A percentile compares a stretch with the other conserved stretches of the same genome.
Conservation (phyloP, 2,888 invertebrate genomes). For the Sinhomidia bicolor region DNA sequence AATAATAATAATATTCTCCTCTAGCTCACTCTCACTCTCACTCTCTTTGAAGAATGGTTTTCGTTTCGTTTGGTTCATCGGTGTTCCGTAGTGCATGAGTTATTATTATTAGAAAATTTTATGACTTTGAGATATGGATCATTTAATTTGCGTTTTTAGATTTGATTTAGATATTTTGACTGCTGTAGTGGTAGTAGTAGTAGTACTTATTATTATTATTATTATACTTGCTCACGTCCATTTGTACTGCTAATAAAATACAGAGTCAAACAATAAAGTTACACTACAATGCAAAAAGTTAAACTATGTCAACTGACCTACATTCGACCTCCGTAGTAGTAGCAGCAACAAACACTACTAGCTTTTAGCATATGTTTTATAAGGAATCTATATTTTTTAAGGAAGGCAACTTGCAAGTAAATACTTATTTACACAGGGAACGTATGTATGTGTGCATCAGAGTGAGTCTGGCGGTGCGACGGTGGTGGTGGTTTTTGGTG, state of each 20-base stretch:
- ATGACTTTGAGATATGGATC: conserved; percentile 52
- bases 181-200: neutral
- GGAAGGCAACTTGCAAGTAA: too few species aligned
- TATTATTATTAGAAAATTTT: conserved; percentile 51
- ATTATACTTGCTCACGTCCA: neutral
- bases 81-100: conserved; percentile 11
- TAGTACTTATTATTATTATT: too few species aligned
- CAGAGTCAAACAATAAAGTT: conserved; percentile 22
- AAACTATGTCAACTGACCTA: conserved; percentile 54
- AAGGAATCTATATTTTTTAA: neutral
- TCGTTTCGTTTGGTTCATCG: neutral
- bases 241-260: conserved; percentile 1
- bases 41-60: neutral
- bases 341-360: too few species aligned
- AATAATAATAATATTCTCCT: neutral
- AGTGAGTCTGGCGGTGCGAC: neutral
- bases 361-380: too few species aligned
- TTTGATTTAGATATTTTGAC: conserved; percentile 11
- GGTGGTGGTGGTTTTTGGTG: too few species aligned
- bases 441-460: neutral
- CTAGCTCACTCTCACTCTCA: neutral
- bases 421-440: neutral
- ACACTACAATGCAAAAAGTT: conserved; percentile 16
- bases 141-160: conserved; percentile 43
- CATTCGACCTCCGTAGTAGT: conserved; percentile 7